Base-by-base conservation (phyloP, 2,888 invertebrate species). In the Beris chalybata region DNA sequence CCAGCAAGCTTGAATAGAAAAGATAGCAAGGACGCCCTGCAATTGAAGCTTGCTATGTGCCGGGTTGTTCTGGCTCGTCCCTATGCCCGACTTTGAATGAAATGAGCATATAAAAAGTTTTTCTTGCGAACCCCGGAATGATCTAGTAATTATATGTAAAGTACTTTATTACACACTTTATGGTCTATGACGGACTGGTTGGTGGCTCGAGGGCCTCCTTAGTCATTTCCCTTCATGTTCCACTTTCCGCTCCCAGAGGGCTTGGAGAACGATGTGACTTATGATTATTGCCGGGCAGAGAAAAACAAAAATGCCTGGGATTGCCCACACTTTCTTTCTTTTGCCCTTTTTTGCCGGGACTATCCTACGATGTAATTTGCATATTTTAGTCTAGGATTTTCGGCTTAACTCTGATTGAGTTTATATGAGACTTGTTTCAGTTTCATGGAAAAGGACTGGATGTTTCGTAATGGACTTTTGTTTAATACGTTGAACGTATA, bases 101-200 rank as follows among this genome's bases (percentile, higher is more conserved):
- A 65, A 58, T 65, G 29, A 63, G 53, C 52, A 65, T 65, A 22
- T 22, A 54, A 65, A 57, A 65, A 50, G 29, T 53, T 66, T 45
- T 54, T 50, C 52, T 63, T 54, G 45, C 5, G 7, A 54, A 30
- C 54, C 12, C 15, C 15, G 43, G 45, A 66, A 66, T 63, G 55
- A 66, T 63, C 56, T 55, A 55, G 55, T 66, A 66, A 66, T 66
- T 66, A 66, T 63, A 66, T 66, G 66, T 66, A 66, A 66, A 66
- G 66, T 56, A 61, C 63, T 66, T 66, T 66, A 66, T 66, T 66
- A 63, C 66, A 61, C 56, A 56, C 55, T 66, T 66, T 63, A 66
- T 66, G 66, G 56, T 54, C 66, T 57, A 54, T 63, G 63, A 66
- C 63, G 61, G 45, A 45, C 63, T 45, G 47, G 50, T 38, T 48